Evolutionary conservation across 2,888 invertebrate species (phyloP), one percentile per base, ranked within the genome.

Genomic region (Limenitis arthemis): DNA sequence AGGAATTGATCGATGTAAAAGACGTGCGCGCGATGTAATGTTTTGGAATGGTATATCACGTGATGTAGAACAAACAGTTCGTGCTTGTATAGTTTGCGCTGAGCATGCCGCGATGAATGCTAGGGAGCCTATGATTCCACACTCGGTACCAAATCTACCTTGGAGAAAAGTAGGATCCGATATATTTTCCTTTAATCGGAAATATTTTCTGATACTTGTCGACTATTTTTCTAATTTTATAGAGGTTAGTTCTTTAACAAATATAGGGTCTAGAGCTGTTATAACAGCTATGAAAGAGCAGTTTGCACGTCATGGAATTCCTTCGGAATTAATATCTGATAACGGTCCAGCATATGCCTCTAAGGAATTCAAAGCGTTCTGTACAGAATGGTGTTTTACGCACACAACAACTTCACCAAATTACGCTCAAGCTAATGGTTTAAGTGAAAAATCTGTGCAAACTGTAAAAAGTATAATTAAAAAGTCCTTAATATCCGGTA

Each of bases 1-100:
- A 8, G 68, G 65, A 0, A 63, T 66, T 6, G 65, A 67, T 7
- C 40, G 61, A 1, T 64, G 64, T 39, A 64, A 67, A 50, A 39
- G 62, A 4, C 61, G 63, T 6, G 66, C 66, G 33, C 59, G 64
- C 0, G 60, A 67, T 1, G 63, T 67, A 0, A 59, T 68, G 59
- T 70, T 58, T 42, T 68, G 68, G 66, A 60, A 61, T 4, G 63
- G 64, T n/a, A 61, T 67, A 49, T 34, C 59, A 1, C 44, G 44
- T 0, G 64, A 66, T 38, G 50, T 67, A 1, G 66, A 67, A 47
- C 39, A 42, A 0, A 11, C 29, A 1, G 63, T 64, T 28, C 58
- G 61, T 9, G 33, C 49, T 1, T 65, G 68, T 42, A 32, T n/a
- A 4, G 47, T 54, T 31, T 63, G 62, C 29, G 49, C 54, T 31